Base-by-base conservation (phyloP, 2,113 vertebrate genomes). In the Pteropus alecto region DNA sequence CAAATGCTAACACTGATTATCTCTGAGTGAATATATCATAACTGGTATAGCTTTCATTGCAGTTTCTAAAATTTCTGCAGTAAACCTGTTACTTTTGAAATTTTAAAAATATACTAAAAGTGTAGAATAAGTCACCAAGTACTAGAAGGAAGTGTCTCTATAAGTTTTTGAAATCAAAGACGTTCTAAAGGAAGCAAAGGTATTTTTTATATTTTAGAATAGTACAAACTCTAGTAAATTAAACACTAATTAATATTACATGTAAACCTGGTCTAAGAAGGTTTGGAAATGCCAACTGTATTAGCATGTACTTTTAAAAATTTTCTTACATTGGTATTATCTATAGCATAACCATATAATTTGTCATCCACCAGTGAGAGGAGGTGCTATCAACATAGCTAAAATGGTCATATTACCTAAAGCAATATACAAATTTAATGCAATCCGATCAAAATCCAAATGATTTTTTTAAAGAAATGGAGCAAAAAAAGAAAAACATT, bases 161-260 rank as follows among this genome's bases (percentile, higher is more conserved):
- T n/a, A 68, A 56, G 70, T 51, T 46, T 96, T 86, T 79, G 14
- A 90, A 93, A 91, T 71, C 76, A 87, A 90, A 81, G 67, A 68
- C 74, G 11, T 94, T 67, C n/a, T 89, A 87, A 83, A 86, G 11
- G 33, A 79, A 87, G 86, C 51, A 33, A 73, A n/a, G 8, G 28
- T 70, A 79, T 58, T 43, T 85, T 87, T 73, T 84, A 65, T 51
- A 51, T 67, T 88, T 88, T 73, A 76, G 43, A 2, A 90, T 54
- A 21, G 70, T 12, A 90, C 9, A 82, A 67, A 63, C 16, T 77
- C 33, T 41, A 97, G 21, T 2, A n/a, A 95, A 73, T 61, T 56
- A 33, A 35, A 60, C 16, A 87, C 13, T 51, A 56, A 77, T 68
- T 78, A 60, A 68, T 65, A 77, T 54, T 79, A 81, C 0, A 0